Evolutionary conservation across 30 jellyfish, hydroid and myxozoan genomes (phyloP).

Genomic region (Aurelia coerulea): DNA sequence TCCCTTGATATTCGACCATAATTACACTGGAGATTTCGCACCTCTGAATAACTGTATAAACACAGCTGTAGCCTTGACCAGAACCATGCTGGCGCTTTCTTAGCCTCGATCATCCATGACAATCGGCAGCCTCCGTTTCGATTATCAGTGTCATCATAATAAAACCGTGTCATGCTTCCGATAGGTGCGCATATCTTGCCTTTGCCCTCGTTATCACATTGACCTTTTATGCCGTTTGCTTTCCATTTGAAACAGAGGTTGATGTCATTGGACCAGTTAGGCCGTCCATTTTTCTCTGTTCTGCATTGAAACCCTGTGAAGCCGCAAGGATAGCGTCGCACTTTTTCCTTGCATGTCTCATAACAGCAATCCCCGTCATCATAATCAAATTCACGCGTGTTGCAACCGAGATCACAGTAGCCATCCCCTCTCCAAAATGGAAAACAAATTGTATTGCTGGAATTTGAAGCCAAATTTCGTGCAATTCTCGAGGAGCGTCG

Average conservation of each 20-base stretch:
- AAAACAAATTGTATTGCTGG: conserved; percentile 37
- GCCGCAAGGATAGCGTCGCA: conserved; percentile 74
- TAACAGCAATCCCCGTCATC: conserved; percentile 79
- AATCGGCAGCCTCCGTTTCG: conserved; percentile 74
- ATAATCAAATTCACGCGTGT: conserved; percentile 35
- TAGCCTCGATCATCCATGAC: conserved; percentile 68
- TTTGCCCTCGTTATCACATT: conserved; percentile 43
- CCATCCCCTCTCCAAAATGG: conserved; percentile 76
- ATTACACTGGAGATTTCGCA: conserved; percentile 51
- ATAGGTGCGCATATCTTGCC: conserved; percentile 70
- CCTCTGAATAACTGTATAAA: conserved; percentile 23
- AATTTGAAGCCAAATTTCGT: neutral
- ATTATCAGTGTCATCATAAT: conserved; percentile 64
- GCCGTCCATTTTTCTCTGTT: neutral
- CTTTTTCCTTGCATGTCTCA: conserved; percentile 41
- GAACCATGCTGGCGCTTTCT: conserved; percentile 58
- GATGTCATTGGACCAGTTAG: conserved; percentile 53
- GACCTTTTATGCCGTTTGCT: conserved; percentile 50
- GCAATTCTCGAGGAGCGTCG: neutral
- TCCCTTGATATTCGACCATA: conserved; percentile 26
- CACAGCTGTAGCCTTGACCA: conserved; percentile 44
- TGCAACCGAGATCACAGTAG: conserved; percentile 74
- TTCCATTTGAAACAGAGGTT: conserved; percentile 63
- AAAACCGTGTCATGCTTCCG: conserved; percentile 77
- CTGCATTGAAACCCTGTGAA: conserved; percentile 74